These are phyloP conservation scores for Brachyalestes nurse DNA, from an alignment of 2,797 vertebrate species.

Conservation along the genomic window DNA sequence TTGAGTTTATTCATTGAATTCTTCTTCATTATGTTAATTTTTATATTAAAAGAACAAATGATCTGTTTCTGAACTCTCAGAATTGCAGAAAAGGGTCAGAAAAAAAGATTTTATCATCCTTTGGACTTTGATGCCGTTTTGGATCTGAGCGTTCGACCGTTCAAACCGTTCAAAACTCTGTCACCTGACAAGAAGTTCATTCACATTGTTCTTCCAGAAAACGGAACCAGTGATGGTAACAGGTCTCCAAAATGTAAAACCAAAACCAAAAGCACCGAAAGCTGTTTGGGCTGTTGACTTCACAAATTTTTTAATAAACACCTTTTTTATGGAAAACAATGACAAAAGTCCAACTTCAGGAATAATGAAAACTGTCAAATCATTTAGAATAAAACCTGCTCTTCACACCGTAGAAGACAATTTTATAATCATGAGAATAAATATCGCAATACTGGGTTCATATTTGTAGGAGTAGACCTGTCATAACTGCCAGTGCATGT, in stretches of 20 bases:
- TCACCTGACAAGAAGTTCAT: constrained; percentile 80
- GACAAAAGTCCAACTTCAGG: neutral
- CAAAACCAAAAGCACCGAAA: neutral
- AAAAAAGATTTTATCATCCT: constrained; percentile 21
- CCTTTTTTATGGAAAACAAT: neutral
- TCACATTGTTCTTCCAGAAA: constrained; percentile 72
- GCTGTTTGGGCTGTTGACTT: neutral
- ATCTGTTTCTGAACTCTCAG: constrained; percentile 39
- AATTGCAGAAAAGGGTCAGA: constrained; percentile 62
- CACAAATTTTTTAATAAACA: neutral
- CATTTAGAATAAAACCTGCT: neutral
- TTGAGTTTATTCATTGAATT: neutral
- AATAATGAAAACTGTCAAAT: neutral
- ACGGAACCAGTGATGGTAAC: constrained; percentile 25
- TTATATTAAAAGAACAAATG: neutral
- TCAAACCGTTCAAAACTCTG: constrained; percentile 58
- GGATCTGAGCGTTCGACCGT: constrained; percentile 48
- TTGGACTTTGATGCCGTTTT: constrained; percentile 80
- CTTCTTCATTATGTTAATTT: neutral
- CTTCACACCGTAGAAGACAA: neutral
- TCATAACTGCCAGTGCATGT: no score
- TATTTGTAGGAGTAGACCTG: no score
- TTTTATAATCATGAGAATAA: no score
- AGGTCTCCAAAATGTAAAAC: neutral
- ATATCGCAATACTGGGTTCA: no score